phyloP scores from a whole-genome alignment of 2,113 vertebrate species.

The Alaudala cheleensis region DNA sequence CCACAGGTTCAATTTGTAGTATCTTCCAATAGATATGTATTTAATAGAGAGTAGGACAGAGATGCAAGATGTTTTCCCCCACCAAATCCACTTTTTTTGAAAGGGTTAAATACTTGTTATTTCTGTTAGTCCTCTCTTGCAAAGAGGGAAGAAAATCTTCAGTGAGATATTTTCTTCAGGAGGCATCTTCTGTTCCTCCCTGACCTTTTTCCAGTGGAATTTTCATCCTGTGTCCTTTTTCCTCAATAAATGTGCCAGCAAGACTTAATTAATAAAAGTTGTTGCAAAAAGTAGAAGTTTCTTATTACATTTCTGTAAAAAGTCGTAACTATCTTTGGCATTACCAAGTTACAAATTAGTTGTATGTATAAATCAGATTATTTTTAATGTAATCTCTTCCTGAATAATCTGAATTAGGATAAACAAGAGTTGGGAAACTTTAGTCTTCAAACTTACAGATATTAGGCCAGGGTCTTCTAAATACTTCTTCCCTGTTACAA shows the following conservation, averaged over 20 bases:
- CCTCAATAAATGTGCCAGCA: constrained; percentile 33
- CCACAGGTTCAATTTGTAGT: constrained; percentile 45
- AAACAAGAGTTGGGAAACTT: neutral
- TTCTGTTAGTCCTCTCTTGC: constrained; percentile 52
- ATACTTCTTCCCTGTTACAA: neutral
- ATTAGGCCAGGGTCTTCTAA: neutral
- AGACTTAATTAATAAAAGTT: neutral
- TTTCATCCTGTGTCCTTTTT: constrained; percentile 51
- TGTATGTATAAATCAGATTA: neutral
- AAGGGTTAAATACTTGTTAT: constrained; percentile 29
- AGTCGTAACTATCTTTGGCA: neutral
- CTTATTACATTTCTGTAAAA: constrained; percentile 8
- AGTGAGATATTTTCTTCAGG: constrained; percentile 51
- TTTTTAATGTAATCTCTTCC: neutral
- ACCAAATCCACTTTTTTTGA: constrained; percentile 53
- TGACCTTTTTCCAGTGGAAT: constrained; percentile 47
- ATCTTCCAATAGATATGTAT: constrained; percentile 42
- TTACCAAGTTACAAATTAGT: neutral
- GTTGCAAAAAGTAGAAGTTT: constrained; percentile 12
- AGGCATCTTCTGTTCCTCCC: constrained; percentile 63
- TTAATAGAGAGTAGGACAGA: neutral
- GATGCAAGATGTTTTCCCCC: constrained; percentile 13
- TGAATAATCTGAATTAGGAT: neutral
- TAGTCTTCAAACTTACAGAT: neutral
- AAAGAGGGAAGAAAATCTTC: constrained; percentile 50